Evolutionary conservation across 2,113 vertebrate genomes (phyloP), one percentile per base, ranked within the genome.

Genomic region (Loxodonta africana): DNA sequence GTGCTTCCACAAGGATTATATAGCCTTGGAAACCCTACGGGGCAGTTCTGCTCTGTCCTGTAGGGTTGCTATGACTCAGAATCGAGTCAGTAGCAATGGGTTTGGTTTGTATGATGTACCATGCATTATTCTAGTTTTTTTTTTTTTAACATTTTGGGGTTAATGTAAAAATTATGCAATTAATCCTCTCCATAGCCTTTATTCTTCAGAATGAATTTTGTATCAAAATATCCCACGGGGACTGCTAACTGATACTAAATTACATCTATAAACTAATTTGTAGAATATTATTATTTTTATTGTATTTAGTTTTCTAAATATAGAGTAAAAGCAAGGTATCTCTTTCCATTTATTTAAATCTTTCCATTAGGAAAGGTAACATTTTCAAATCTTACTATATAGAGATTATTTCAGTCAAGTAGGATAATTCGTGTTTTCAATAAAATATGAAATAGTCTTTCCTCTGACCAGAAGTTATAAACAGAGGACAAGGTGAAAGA

Each of bases 361-460:
- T 90, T 57, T 86, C 60, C 41, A 93, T 33, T 86, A 51, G 33
- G 23, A 76, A 81, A 95, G 28, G 8, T 46, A 84, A 65, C 3
- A 74, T 53, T 71, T 96, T 85, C 41, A 90, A 82, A 76, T 62
- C 33, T 90, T 62, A 69, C 9, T 71, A 83, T 8, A 53, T 65
- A 77, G 33, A 95, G 81, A 81, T 76, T 88, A 74, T 60, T 65
- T 90, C 51, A 90, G 21, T 76, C 83, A 90, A 69, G 6, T n/a
- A 30, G 20, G 41, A 65, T 86, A 85, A 90, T 69, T 51, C 67
- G 33, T 8, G 30, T 90, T 82, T 81, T 93, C 77, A 90, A 28
- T 93, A 69, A 76, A 90, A 93, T 77, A 25, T 74, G 76, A 83
- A 84, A 84, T 21, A 62, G 53, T 74, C n/a, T 81, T 81, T 74